Base-by-base conservation (phyloP, 37 sponge, comb jelly and placozoan genomes). In the Cladorhizidae sp. region DNA sequence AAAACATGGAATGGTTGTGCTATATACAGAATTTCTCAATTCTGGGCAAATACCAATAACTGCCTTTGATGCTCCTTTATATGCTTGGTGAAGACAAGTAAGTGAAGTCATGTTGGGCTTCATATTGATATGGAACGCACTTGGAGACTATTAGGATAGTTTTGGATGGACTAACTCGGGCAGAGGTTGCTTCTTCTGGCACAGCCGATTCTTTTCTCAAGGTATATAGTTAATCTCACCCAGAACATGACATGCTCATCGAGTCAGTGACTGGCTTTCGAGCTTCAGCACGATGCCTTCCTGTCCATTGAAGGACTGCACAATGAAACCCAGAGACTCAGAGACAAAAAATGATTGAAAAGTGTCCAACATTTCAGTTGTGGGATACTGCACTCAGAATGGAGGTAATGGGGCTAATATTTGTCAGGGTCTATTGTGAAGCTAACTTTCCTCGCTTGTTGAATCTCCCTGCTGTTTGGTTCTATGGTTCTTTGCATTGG, bases 311-410 rank as follows among this genome's bases (percentile, higher is more conserved):
- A 61, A 22, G 62, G 21, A 22, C n/a, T 22, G 25, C 62, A 61
- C 25, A 28, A 61, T 61, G 62, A 61, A 22, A 49, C 76, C 25
- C 29, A 42, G 42, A 57, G 39, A 67, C 64, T 63, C 40, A 49
- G 79, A 78, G 50, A 64, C 21, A 78, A 2, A 32, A n/a, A 17
- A 78, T 78, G 79, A 3, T 62, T 64, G 38, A 41, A 22, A 78
- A 51, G 31, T 64, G 79, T 31, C 79, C 79, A 25, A 78, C 79
- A 42, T 64, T 78, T 14, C 57, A 57, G 79, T 78, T 40, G 33
- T 64, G 79, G 79, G 79, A 78, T 40, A 22, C 14, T 41, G 50
- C 64, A 6, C 62, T 61, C 21, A 38, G 37, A 33, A 22, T 22
- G 11, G 70, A 70, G 22, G 33, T 28, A 40, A 8, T 70, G 43